Base-by-base conservation (phyloP, 2,888 invertebrate genomes). In the Pterostichus madidus region DNA sequence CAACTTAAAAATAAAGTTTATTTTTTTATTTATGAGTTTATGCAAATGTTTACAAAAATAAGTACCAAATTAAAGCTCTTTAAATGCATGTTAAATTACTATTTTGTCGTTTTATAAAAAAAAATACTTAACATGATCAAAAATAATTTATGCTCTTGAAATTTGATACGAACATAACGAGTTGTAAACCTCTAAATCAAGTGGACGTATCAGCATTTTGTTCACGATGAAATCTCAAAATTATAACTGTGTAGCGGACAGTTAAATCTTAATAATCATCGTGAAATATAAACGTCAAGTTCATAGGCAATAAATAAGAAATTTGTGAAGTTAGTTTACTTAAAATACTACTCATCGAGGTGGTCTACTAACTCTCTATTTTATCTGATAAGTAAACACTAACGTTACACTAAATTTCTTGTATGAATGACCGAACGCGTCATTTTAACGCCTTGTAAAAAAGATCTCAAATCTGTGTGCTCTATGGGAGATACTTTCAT, bases 191-290 rank as follows among this genome's bases (percentile, higher is more conserved):
- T 39, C 39, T 71, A 6, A 39, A 71, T 71, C 68, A 56, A 56
- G 15, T 56, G n/a, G 49, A 49, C 49, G 49, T 49, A 49, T 49
- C 11, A 49, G n/a, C n/a, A 32, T 35, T 64, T 32, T 35, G 31
- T 64, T 13, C 64, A 13, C 39, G 68, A 71, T 71, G 68, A 71
- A 44, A 71, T 71, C 68, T 71, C 44, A 44, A 71, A 71, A 71
- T 44, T 44, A 71, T 71, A 71, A 17, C 68, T 39, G 13, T 71
- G 10, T 39, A 39, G 10, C 5, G 64, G 64, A 64, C 64, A 64
- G 64, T 64, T 64, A 64, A 64, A 64, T 64, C 64, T 64, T 64
- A 64, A 64, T 64, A 64, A 64, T 64, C 64, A 32, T 8, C 8
- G 64, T 64, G 64, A 64, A 32, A 64, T 64, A 71, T 44, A 71